Base-by-base conservation (phyloP, 2,797 vertebrate species). In the Trachurus trachurus region DNA sequence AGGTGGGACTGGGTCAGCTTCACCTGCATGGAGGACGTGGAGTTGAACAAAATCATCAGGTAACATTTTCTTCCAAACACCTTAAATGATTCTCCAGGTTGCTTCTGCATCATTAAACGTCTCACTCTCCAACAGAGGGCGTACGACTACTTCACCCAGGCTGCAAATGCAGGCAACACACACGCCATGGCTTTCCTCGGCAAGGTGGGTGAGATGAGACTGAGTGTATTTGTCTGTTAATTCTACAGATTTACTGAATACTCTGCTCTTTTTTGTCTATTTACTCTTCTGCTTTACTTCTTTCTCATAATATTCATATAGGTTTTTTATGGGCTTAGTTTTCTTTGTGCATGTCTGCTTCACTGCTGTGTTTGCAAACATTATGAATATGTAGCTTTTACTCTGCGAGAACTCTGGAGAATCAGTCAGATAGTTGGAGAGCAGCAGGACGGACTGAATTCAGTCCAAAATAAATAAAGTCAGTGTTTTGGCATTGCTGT, bases 181-280 rank as follows among this genome's bases (percentile, higher is more conserved):
- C 98, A 99, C 22, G 98, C 98, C 0, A 98, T 99, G 98, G 98
- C 98, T 66, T 99, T 99, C 88, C 95, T 99, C 22, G 98, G 98
- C 88, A 99, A 99, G 97, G 98, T 99, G 93, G 69, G 79, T 50
- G 54, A 66, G 19, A 60, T n/a, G 3, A 50, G 9, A 9, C 11
- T 64, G 19, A 66, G 26, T 26, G 12, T 26, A 61, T 52, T 42
- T 61, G 37, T 60, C 37, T 60, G 21, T 29, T 19, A 52, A 52
- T 15, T 40, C 42, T 19, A 21, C 15, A n/a, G 11, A 56, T 34
- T 45, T 9, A 40, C 11, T 10, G 13, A 22, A 16, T 45, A 6
- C 26, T 34, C 5, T 11, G 66, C 37, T 11, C 16, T 26, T 57
- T 45, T 9, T 13, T 45, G 29, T 50, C 6, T 4, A 12, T 12